A percentile compares a stretch with the other conserved stretches of the same genome.
These are phyloP conservation scores for Azorinus chamasolen DNA, from an alignment of 2,888 invertebrate genomes.

Conservation along the genomic window DNA sequence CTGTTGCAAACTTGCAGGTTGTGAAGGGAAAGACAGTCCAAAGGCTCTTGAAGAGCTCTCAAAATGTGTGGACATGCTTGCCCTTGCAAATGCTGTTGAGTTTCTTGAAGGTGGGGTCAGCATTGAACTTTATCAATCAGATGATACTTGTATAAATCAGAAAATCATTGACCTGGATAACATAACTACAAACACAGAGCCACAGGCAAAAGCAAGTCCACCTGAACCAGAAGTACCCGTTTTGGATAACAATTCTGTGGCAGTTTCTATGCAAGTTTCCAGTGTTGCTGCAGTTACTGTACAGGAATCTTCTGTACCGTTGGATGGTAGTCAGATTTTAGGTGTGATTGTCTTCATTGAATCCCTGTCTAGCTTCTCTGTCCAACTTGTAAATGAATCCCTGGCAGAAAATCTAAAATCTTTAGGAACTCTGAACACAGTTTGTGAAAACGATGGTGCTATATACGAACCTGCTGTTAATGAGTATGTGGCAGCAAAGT, in stretches of 20 bases:
- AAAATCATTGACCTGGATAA: too few relatives aligned
- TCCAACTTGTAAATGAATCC: conserved; percentile 30
- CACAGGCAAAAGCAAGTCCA: too few relatives aligned
- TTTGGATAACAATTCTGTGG: too few relatives aligned
- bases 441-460: conserved; percentile 18
- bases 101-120: neutral
- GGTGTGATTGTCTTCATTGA: conserved; percentile 39
- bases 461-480: conserved; percentile 30
- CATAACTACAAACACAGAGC: too few relatives aligned
- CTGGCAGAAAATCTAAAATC: conserved; percentile 9
- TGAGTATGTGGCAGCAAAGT: conserved; percentile 57
- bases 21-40: conserved; percentile 25
- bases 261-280: too few relatives aligned
- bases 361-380: conserved; percentile 32
- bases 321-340: conserved; percentile 18
- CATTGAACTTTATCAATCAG: neutral
- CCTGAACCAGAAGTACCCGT: too few relatives aligned
- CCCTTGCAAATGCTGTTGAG: conserved; percentile 37
- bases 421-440: conserved; percentile 26
- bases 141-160: too few relatives aligned
- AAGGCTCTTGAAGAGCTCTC: conserved; percentile 15
- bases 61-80: conserved; percentile 10
- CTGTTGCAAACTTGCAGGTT: conserved; percentile 49
- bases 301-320: too few relatives aligned
- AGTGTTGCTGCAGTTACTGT: too few relatives aligned